These are phyloP conservation scores for Rallus limicola DNA, from an alignment of 2,113 vertebrate species.

Conservation along the genomic window DNA sequence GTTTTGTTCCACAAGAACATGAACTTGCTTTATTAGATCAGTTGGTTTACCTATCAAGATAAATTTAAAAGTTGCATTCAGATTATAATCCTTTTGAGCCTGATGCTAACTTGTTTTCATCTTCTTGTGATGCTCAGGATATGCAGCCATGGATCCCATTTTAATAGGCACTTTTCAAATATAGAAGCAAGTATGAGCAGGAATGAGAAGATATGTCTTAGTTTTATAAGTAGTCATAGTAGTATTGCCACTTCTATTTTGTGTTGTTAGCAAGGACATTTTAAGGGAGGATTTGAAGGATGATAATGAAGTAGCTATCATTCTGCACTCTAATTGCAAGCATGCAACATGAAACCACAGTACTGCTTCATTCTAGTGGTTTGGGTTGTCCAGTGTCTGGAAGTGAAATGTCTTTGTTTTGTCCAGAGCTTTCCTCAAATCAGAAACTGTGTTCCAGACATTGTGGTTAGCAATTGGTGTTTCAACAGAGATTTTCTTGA, in stretches of 20 bases:
- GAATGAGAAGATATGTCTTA: background rate
- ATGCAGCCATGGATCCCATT: background rate
- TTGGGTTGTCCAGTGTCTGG: background rate
- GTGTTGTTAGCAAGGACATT: background rate
- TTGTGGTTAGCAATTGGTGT: fast-evolving
- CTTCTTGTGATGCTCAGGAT: background rate
- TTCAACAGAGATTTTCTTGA: background rate
- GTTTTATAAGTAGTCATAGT: background rate
- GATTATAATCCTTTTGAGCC: background rate
- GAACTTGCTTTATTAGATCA: background rate
- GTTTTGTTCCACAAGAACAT: fast-evolving
- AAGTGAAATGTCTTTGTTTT: background rate
- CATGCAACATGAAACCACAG: background rate
- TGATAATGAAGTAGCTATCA: background rate
- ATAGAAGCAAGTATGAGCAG: background rate
- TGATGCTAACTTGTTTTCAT: background rate
- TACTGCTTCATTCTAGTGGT: background rate
- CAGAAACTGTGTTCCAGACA: background rate
- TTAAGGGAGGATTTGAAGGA: slow-evolving; percentile 14
- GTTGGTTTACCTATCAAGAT: background rate
- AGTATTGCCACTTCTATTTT: background rate
- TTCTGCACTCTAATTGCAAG: slow-evolving; percentile 28
- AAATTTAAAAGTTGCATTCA: background rate
- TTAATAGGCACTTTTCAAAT: background rate
- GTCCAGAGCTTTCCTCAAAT: background rate